These are phyloP conservation scores for Horisme vitalbata DNA, from an alignment of 2,888 invertebrate species.

Conservation along the genomic window DNA sequence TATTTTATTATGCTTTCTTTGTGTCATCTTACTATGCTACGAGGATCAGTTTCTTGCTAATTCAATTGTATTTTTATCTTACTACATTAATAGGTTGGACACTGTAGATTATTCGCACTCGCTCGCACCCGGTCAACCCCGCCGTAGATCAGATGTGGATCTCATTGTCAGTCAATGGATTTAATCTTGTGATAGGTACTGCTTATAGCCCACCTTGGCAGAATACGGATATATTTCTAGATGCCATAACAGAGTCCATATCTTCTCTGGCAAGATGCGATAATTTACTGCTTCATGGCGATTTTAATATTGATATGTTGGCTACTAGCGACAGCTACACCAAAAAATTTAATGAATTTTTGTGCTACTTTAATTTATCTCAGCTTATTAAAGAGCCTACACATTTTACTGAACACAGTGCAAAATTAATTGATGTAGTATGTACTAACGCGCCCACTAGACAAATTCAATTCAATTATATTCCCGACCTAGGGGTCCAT, in stretches of 20 bases:
- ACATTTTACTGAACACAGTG: neutral
- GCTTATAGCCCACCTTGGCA: slow-evolving; percentile 5
- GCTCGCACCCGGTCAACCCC: too few relatives aligned
- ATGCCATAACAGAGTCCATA: neutral
- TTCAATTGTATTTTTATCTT: too few relatives aligned
- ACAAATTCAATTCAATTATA: neutral
- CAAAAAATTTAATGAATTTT: neutral
- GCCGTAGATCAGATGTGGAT: too few relatives aligned
- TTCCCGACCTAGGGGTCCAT: slow-evolving; percentile 1
- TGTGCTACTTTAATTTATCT: neutral
- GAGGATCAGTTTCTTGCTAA: too few relatives aligned
- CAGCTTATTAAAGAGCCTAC: neutral
- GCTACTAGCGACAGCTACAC: neutral
- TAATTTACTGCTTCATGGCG: neutral
- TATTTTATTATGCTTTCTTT: too few relatives aligned
- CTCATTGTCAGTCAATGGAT: neutral
- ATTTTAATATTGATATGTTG: neutral
- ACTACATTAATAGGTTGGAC: too few relatives aligned
- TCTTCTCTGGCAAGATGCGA: neutral
- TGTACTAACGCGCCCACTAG: neutral
- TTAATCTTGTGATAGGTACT: neutral
- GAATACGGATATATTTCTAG: neutral
- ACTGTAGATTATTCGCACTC: too few relatives aligned
- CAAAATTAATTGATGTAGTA: neutral
- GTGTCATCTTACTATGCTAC: too few relatives aligned